These are phyloP conservation scores for Ceratitis capitata DNA, from an alignment of 1,140 invertebrate genomes.

Conservation along the genomic window DNA sequence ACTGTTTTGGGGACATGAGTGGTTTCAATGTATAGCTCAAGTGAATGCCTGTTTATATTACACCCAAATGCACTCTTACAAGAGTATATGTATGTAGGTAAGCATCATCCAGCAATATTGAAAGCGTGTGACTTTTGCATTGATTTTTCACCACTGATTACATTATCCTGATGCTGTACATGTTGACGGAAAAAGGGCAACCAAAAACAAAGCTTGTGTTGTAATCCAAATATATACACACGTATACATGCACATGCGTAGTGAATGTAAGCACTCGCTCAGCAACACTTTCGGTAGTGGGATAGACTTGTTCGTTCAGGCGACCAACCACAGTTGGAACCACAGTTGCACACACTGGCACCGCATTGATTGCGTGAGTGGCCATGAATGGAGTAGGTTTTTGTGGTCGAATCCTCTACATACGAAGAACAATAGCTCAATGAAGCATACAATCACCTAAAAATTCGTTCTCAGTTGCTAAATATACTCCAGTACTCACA, in stretches of 20 bases:
- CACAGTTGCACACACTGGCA: not conserved
- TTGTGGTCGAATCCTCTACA: not conserved
- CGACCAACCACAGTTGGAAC: not conserved
- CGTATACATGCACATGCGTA: not conserved
- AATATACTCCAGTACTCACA: too few species aligned
- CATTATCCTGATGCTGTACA: not conserved
- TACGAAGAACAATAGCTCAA: not conserved
- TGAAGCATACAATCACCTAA: too few species aligned
- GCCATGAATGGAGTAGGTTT: not conserved
- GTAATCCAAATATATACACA: not conserved
- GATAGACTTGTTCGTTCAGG: not conserved
- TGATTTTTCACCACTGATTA: conserved; percentile 3
- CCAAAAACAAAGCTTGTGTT: not conserved
- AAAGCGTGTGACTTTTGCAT: conserved; percentile 14
- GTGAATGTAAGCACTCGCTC: not conserved
- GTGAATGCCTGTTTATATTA: not conserved
- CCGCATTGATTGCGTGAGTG: not conserved
- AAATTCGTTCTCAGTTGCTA: too few species aligned
- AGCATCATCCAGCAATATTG: not conserved
- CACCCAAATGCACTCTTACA: not conserved
- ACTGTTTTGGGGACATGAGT: not conserved
- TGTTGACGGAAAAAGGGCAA: not conserved
- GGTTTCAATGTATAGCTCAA: not conserved
- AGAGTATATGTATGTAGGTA: not conserved
- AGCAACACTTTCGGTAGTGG: too few species aligned